Base-by-base conservation (phyloP, 1,140 invertebrate species). In the Hylyphantes graminicola region DNA sequence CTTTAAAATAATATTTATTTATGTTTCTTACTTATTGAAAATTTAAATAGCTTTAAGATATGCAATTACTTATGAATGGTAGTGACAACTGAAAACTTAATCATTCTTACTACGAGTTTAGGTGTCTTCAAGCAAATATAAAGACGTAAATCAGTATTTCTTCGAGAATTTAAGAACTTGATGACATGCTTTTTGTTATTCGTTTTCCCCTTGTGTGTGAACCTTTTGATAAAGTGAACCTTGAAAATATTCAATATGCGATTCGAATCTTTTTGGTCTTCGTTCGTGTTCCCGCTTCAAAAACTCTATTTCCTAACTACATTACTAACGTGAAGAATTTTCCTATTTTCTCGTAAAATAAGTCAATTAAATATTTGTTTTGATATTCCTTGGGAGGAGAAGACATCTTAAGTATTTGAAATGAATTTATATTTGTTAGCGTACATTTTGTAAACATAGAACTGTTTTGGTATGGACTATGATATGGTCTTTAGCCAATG, bases 71-170 rank as follows among this genome's bases (percentile, higher is more conserved):
- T 76, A n/a, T 17, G 5, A 67, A 67, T 6, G 48, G 17, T 15
- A 17, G 57, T 61, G 74, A 76, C 74, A 61, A 57, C 61, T 76
- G 74, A 17, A 76, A 76, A 76, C 63, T 76, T 76, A 76, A 76
- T 76, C 74, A 76, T 13, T 10, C 21, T 48, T n/a, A 61, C 35
- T 76, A 76, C 61, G 48, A 61, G 74, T 61, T 76, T 48, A 48
- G 61, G 64, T 50, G 74, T 76, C 64, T 76, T 48, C 59, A 35
- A 74, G 55, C 35, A 35, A 35, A 1, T 2, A 2, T 35, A 19
- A 53, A 54, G 55, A 19, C 35, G 19, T 74, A 17, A 35, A 13
- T n/a, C 12, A 1, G 7, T 57, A 21, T 74, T 59, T 74, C 51
- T 74, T 48, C 12, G 12, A 51, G n/a, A 70, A 70, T 51, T 12